Conservation (phyloP, 2,797 vertebrate species). For the Anabas testudineus region DNA sequence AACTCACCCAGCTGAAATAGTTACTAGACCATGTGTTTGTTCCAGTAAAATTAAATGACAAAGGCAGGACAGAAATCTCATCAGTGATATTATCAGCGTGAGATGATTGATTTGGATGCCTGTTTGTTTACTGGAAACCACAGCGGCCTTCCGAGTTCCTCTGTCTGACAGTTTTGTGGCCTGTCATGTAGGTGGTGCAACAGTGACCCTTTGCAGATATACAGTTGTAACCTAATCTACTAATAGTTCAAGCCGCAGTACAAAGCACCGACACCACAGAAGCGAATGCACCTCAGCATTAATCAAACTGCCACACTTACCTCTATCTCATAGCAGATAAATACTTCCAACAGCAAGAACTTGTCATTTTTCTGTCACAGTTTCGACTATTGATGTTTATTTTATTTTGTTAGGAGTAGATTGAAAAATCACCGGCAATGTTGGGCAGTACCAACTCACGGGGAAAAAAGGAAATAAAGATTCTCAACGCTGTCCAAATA, state of each 20-base stretch:
- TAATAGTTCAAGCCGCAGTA: slow-evolving; percentile 33
- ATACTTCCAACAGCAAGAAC: slow-evolving; percentile 4
- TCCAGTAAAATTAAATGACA: slow-evolving; percentile 45
- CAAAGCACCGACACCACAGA: slow-evolving; percentile 10
- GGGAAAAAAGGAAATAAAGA: slow-evolving; percentile 21
- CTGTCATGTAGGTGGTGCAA: slow-evolving; percentile 20
- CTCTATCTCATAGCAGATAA: slow-evolving; percentile 26
- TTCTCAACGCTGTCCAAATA: slow-evolving; percentile 41
- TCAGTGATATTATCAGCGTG: slow-evolving; percentile 45
- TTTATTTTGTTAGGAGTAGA: not conserved
- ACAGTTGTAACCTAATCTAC: slow-evolving; percentile 41
- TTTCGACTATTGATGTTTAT: not conserved
- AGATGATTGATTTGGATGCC: slow-evolving; percentile 64
- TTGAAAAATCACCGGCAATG: slow-evolving; percentile 15
- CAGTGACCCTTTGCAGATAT: slow-evolving; percentile 44
- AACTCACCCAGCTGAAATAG: not conserved
- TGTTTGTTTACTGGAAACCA: slow-evolving; percentile 56
- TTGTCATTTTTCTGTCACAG: slow-evolving; percentile 15
- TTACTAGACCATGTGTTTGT: slow-evolving; percentile 1
- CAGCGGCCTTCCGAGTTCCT: slow-evolving; percentile 16
- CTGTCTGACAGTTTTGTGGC: slow-evolving; percentile 50
- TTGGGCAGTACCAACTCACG: slow-evolving; percentile 6
- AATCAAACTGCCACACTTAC: slow-evolving; percentile 34
- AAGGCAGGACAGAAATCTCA: slow-evolving; percentile 28
- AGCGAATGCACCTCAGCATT: slow-evolving; percentile 6